These are phyloP conservation scores for Antheraea assamensis DNA, from an alignment of 2,888 invertebrate species.

Conservation along the genomic window DNA sequence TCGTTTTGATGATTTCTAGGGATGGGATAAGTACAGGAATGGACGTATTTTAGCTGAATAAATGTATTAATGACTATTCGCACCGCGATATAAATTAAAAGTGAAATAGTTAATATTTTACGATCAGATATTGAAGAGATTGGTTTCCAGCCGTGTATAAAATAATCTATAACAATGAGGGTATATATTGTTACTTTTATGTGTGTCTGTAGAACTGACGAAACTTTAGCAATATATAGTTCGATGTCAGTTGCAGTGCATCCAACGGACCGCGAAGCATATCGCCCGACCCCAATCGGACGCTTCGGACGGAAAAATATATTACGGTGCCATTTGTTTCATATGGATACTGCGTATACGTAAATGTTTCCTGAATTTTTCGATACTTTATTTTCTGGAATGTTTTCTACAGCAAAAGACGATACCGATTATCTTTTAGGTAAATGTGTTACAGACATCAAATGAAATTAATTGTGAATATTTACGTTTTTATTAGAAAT, in stretches of 20 bases:
- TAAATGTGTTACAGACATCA: too few relatives aligned
- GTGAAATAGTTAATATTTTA: not conserved
- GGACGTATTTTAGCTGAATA: too few relatives aligned
- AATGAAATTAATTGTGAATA: too few relatives aligned
- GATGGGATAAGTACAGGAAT: too few relatives aligned
- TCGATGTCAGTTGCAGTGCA: conserved; percentile 55
- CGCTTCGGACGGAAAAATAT: conserved; percentile 35
- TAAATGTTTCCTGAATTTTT: not conserved
- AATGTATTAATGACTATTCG: too few relatives aligned
- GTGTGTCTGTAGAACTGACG: conserved; percentile 8
- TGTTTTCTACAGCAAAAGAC: not conserved
- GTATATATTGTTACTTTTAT: conserved; percentile 3
- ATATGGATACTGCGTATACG: conserved; percentile 6
- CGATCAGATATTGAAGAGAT: not conserved
- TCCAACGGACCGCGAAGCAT: conserved; percentile 45
- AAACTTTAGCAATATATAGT: conserved; percentile 28
- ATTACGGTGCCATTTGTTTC: conserved; percentile 31
- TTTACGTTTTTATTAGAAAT: too few relatives aligned
- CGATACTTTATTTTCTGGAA: not conserved
- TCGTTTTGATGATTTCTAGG: too few relatives aligned
- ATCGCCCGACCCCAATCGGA: conserved; percentile 49
- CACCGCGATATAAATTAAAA: not conserved
- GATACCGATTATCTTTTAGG: not conserved
- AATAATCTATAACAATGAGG: not conserved
- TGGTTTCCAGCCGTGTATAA: not conserved